A percentile compares a stretch with the other conserved stretches of the same genome.
phyloP scores from a whole-genome alignment of 2,113 vertebrate species.

The Saguinus imperator region DNA sequence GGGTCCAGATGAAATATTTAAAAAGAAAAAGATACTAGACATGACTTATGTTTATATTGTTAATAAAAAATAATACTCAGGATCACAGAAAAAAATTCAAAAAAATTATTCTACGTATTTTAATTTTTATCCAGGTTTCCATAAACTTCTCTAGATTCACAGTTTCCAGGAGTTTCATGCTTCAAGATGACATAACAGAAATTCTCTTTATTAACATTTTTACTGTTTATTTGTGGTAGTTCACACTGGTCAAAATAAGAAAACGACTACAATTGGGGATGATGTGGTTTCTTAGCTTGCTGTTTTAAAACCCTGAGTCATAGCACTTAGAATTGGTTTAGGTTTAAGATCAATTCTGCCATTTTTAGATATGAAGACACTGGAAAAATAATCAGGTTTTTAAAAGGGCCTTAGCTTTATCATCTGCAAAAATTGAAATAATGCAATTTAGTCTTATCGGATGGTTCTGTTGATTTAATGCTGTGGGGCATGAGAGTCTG shows the following conservation, averaged over 20 bases:
- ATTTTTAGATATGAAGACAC: background rate
- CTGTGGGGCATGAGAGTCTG: background rate
- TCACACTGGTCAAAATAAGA: background rate
- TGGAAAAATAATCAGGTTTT: background rate
- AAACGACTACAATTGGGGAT: background rate
- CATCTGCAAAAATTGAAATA: background rate
- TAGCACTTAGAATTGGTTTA: slow-evolving; percentile 6
- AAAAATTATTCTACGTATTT: background rate
- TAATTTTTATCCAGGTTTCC: background rate
- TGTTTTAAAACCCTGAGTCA: background rate
- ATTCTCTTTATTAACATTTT: background rate
- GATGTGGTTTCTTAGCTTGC: background rate
- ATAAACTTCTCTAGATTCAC: background rate
- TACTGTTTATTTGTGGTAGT: background rate
- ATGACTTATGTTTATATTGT: background rate
- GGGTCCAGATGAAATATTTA: slow-evolving; percentile 56
- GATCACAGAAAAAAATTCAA: background rate
- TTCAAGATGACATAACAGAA: background rate
- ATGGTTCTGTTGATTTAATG: background rate
- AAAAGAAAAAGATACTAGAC: background rate
- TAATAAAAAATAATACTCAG: background rate
- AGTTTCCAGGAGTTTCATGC: background rate
- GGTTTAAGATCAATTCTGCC: background rate
- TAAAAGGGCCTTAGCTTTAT: background rate
- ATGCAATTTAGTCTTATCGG: background rate